These are phyloP conservation scores for Vespertilio murinus DNA, from an alignment of 2,797 vertebrate genomes.

Conservation along the genomic window DNA sequence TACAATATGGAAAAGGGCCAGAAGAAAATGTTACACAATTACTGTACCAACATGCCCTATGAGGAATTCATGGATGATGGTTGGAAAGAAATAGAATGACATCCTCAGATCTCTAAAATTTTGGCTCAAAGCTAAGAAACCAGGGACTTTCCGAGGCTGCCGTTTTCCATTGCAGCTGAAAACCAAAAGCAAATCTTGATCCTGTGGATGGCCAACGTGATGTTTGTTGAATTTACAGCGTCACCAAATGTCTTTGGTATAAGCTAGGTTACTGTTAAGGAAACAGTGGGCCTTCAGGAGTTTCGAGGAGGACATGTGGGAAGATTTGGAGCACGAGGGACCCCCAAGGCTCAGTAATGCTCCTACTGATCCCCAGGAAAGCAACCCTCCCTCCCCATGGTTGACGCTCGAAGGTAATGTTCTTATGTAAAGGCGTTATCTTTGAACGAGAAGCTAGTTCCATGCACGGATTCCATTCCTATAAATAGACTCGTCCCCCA, in stretches of 20 bases:
- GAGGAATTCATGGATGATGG: neutral
- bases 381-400: neutral
- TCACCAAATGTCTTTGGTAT: neutral
- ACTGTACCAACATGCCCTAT: neutral
- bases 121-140: conserved; percentile 10
- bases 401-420: neutral
- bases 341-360: neutral
- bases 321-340: neutral
- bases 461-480: neutral
- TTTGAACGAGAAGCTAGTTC: neutral
- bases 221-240: neutral
- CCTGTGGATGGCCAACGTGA: neutral
- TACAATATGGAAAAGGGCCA: neutral
- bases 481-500: neutral
- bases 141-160: neutral
- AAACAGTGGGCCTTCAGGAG: neutral
- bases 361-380: neutral
- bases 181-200: neutral
- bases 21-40: neutral
- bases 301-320: neutral
- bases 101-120: neutral
- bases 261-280: neutral
- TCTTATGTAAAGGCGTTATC: neutral
- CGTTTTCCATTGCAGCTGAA: neutral
- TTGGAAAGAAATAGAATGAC: neutral